Conservation (phyloP, 2,113 vertebrate species). For the Ariopsis seemanni region DNA sequence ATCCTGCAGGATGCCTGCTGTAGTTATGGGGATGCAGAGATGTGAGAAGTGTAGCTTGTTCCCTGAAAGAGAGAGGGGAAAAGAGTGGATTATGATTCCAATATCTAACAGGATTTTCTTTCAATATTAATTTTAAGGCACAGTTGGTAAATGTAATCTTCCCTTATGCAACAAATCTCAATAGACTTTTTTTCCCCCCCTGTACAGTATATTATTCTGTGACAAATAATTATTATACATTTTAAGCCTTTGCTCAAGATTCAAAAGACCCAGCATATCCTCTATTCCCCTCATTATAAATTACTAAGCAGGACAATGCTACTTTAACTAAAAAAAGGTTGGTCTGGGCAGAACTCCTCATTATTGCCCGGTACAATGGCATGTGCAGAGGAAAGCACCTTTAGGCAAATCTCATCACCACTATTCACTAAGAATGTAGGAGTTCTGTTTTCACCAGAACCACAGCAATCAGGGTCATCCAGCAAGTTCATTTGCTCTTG, state of each 20-base stretch:
- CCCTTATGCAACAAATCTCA: neutral
- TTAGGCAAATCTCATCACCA: constrained; percentile 12
- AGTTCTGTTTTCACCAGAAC: neutral
- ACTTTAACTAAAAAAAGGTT: neutral
- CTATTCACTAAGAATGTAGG: neutral
- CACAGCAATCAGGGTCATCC: neutral
- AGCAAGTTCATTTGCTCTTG: neutral
- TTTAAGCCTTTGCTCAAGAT: too few species aligned
- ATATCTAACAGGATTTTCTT: neutral
- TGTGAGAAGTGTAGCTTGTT: neutral
- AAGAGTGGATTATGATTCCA: neutral
- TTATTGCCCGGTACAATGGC: neutral
- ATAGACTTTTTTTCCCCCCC: neutral
- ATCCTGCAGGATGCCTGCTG: neutral
- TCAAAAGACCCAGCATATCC: neutral
- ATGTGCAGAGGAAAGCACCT: neutral
- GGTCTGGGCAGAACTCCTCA: neutral
- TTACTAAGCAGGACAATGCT: neutral
- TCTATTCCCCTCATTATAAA: neutral
- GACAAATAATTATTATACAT: neutral
- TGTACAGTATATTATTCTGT: neutral
- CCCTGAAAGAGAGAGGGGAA: neutral
- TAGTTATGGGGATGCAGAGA: neutral
- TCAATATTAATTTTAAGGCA: neutral
- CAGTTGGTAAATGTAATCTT: neutral